Evolutionary conservation across 2,888 invertebrate genomes (phyloP), one percentile per base, ranked within the genome.

Genomic region (Drosophila austrosaltans): DNA sequence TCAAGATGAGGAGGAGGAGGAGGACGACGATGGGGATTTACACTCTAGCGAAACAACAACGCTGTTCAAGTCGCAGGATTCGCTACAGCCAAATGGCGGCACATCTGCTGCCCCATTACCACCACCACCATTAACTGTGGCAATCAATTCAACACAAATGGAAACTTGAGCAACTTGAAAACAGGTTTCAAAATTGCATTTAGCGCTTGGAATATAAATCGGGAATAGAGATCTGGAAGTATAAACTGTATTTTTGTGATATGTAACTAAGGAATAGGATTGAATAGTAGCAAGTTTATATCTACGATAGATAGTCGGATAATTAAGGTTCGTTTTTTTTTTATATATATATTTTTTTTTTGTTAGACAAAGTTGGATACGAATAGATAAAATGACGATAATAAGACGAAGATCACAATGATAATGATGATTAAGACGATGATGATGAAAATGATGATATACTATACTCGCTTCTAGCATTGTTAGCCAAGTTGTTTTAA

Each of bases 121-220:
- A 16, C 28, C 16, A 30, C 8, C 10, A 44, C 7, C 16, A 16
- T 16, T 16, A 16, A 16, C 12, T 2, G 20, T 36, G 20, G 36
- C 30, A 48, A 42, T 8, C 39, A 62, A 54, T 42, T 22, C 48
- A 48, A 40, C 40, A 36, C 32, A 48, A 48, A 4, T 60, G 72
- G 69, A 70, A 40, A 67, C 32, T 28, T 69, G 53, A 58, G 72
- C 48, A 25, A 48, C 48, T 56, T 61, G n/a, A 48, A 54, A 69
- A 75, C 76, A 73, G 87, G 87, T 84, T 84, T 84, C 83, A 82
- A 80, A 78, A 75, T 65, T 79, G 84, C 87, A 84, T 87, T 81
- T 81, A 79, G 69, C 7, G 59, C 56, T 30, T 32, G 56, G 16
- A n/a, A 36, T 12, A 16, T 12, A 16, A 58, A 40, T 25, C 69